Conservation (phyloP, 2,888 invertebrate species). For the Bimastos eiseni region DNA sequence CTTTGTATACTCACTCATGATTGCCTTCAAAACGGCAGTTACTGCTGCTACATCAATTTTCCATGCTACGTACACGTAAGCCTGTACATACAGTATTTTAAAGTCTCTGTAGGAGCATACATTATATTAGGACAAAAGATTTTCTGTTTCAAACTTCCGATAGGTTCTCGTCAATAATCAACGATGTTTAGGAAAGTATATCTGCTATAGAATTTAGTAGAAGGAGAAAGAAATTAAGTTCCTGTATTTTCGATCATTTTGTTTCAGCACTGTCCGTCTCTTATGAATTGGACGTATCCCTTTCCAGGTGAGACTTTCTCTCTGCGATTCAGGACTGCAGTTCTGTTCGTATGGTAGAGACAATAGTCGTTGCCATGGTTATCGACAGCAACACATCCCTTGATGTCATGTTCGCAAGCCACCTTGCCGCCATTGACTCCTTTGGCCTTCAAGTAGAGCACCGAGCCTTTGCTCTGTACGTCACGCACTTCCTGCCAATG, state of each 20-base stretch:
- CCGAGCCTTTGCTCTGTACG: neutral
- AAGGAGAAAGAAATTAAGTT: neutral
- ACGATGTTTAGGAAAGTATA: no score
- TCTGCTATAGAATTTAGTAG: neutral
- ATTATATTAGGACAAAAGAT: no score
- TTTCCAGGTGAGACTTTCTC: neutral
- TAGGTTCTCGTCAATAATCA: no score
- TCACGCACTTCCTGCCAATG: constrained; percentile 1
- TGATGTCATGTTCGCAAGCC: neutral
- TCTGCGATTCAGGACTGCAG: neutral
- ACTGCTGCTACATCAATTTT: no score
- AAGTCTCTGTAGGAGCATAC: no score
- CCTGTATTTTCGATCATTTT: neutral
- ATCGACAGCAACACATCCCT: neutral
- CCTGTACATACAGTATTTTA: no score
- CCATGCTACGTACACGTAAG: no score
- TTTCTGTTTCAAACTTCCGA: no score
- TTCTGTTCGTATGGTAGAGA: constrained; percentile 13
- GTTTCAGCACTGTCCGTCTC: neutral
- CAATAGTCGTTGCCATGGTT: neutral
- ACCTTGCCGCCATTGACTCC: neutral
- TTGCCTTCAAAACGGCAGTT: no score
- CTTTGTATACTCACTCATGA: no score
- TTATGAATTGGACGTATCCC: neutral
- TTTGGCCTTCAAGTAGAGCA: neutral